phyloP scores from a whole-genome alignment of 2,888 invertebrate species.

The Selenia dentaria region DNA sequence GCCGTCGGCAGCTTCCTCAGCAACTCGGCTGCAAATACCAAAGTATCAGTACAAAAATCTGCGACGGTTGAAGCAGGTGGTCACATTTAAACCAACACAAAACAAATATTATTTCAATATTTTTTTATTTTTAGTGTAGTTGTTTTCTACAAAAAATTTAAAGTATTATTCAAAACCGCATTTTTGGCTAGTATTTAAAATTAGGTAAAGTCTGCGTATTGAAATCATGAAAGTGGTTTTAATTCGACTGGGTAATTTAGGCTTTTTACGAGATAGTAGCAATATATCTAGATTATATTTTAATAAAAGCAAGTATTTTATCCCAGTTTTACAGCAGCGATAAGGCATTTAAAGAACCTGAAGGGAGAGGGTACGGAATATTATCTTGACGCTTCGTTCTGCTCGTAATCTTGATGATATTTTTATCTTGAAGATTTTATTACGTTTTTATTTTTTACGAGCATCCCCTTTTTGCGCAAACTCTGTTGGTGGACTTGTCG shows the following conservation, averaged over 20 bases:
- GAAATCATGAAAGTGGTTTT: conserved; percentile 18
- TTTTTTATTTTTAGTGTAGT: conserved; percentile 1
- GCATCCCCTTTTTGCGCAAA: conserved; percentile 38
- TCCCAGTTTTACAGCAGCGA: conserved; percentile 46
- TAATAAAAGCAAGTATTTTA: conserved; percentile 40
- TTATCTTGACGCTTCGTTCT: conserved; percentile 51
- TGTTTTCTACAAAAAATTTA: background rate
- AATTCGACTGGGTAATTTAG: conserved; percentile 5
- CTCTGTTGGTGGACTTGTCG: conserved; percentile 43
- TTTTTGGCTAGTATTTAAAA: conserved; percentile 6
- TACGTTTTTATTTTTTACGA: conserved; percentile 64
- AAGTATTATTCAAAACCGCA: background rate
- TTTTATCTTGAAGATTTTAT: conserved; percentile 65
- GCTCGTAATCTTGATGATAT: conserved; percentile 65
- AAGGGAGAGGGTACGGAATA: conserved; percentile 40
- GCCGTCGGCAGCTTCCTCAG: conserved; percentile 86
- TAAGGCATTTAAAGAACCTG: conserved; percentile 50
- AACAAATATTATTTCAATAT: background rate
- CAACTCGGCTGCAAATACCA: conserved; percentile 74
- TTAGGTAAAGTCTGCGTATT: background rate
- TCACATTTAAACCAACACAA: conserved; percentile 35
- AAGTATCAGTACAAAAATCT: conserved; percentile 69
- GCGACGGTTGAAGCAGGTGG: conserved; percentile 68
- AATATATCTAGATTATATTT: conserved; percentile 21
- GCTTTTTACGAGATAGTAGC: conserved; percentile 6